Percentiles rank a stretch among this genome's conserved stretches.
Evolutionary conservation across 2,797 vertebrate genomes (phyloP).

Genomic region (Lutjanus campechanus): DNA sequence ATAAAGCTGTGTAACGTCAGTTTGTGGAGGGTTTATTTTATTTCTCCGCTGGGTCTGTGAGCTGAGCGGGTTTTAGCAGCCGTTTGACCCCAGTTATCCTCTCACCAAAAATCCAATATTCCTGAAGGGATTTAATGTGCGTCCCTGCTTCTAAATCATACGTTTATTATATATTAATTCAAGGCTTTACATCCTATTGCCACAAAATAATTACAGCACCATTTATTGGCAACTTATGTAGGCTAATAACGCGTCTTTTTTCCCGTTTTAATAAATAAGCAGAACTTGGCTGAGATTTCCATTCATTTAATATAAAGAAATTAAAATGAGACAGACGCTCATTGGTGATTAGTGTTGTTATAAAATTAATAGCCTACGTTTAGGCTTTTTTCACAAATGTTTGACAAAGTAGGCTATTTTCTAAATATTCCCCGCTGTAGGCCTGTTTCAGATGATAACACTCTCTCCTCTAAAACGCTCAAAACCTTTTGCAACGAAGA

Average conservation of each 20-base stretch:
- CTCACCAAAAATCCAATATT: constrained; percentile 30
- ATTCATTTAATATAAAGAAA: neutral
- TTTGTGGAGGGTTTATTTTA: neutral
- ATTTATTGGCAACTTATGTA: neutral
- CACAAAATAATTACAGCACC: neutral
- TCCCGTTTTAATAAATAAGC: neutral
- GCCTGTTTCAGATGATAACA: neutral
- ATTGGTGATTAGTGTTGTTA: neutral
- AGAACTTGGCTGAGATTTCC: neutral
- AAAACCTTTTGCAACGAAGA: neutral
- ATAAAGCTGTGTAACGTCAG: neutral
- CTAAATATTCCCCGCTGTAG: neutral
- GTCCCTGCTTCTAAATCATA: neutral
- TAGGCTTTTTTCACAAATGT: neutral
- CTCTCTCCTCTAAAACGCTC: neutral
- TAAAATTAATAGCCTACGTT: neutral
- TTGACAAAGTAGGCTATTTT: neutral
- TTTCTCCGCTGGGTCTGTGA: constrained; percentile 5
- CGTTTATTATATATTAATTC: neutral
- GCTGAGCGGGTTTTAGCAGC: neutral
- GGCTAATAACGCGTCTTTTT: neutral
- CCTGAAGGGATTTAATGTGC: constrained; percentile 23
- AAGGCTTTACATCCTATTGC: neutral
- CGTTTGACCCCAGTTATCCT: constrained; percentile 39
- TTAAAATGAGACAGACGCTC: neutral